These are phyloP conservation scores for Drosophila setifemur DNA, from an alignment of 1,140 invertebrate species.

Conservation along the genomic window DNA sequence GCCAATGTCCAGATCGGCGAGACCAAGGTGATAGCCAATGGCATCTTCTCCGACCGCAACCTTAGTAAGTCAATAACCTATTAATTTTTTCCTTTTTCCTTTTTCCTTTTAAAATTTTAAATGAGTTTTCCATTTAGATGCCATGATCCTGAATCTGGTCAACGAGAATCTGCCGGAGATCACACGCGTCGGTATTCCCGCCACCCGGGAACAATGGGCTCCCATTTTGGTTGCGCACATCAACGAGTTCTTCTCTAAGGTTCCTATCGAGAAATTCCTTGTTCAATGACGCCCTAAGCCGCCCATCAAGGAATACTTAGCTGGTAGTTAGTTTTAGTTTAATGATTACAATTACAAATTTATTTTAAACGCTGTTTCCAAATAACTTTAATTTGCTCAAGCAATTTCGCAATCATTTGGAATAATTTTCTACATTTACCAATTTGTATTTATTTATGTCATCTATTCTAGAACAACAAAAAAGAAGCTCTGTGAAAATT, in stretches of 20 bases:
- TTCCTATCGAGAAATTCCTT: constrained; percentile 79
- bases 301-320: constrained; percentile 34
- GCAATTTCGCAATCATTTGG: constrained; percentile 43
- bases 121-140: constrained; percentile 38
- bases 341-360: constrained; percentile 43
- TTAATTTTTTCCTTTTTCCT: no score
- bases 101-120: neutral
- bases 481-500: constrained; percentile 3
- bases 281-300: constrained; percentile 50
- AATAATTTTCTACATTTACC: constrained; percentile 32
- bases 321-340: constrained; percentile 62
- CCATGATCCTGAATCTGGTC: constrained; percentile 79
- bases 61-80: constrained; percentile 63
- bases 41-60: constrained; percentile 78
- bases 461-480: constrained; percentile 14
- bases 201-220: constrained; percentile 79
- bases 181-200: constrained; percentile 75
- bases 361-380: constrained; percentile 69
- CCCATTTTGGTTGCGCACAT: constrained; percentile 74
- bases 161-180: constrained; percentile 81
- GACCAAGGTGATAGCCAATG: constrained; percentile 70
- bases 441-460: constrained; percentile 73
- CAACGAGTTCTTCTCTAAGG: constrained; percentile 77
- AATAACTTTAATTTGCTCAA: constrained; percentile 58
- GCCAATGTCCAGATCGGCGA: constrained; percentile 72